phyloP scores from a whole-genome alignment of 2,888 invertebrate species.

The Lasioglossum villosulum region DNA sequence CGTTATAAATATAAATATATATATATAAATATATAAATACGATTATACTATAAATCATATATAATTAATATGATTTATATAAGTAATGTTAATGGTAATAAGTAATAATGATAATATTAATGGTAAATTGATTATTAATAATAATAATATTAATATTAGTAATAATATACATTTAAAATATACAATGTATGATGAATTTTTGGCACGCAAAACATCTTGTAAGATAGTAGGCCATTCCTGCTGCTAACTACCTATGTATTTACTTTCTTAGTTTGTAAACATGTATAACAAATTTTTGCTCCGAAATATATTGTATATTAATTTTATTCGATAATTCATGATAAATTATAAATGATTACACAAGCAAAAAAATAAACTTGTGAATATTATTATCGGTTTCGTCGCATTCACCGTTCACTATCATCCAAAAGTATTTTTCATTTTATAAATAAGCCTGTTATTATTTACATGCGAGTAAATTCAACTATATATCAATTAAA shows the following conservation, averaged over 20 bases:
- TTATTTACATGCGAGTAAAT: not conserved
- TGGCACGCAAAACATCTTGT: constrained; percentile 83
- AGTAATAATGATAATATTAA: constrained; percentile 76
- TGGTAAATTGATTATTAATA: constrained; percentile 66
- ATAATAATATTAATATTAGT: constrained; percentile 75
- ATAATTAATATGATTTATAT: constrained; percentile 82
- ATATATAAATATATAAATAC: constrained; percentile 77
- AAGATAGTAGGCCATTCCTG: constrained; percentile 84
- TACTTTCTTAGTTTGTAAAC: constrained; percentile 82
- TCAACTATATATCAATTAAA: not conserved
- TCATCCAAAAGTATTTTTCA: constrained; percentile 25
- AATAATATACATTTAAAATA: constrained; percentile 70
- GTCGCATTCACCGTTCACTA: constrained; percentile 36
- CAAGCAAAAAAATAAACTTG: constrained; percentile 77
- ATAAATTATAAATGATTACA: constrained; percentile 82
- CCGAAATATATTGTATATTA: constrained; percentile 83
- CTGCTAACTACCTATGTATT: constrained; percentile 80
- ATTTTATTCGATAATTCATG: constrained; percentile 83
- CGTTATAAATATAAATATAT: constrained; percentile 83
- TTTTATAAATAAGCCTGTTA: constrained; percentile 5
- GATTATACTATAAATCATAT: constrained; percentile 82
- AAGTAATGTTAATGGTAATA: constrained; percentile 79
- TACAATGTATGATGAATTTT: constrained; percentile 75
- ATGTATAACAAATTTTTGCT: constrained; percentile 82
- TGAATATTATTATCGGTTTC: constrained; percentile 72